Conservation (phyloP, 1,140 invertebrate species). For the Procambarus virginalis region DNA sequence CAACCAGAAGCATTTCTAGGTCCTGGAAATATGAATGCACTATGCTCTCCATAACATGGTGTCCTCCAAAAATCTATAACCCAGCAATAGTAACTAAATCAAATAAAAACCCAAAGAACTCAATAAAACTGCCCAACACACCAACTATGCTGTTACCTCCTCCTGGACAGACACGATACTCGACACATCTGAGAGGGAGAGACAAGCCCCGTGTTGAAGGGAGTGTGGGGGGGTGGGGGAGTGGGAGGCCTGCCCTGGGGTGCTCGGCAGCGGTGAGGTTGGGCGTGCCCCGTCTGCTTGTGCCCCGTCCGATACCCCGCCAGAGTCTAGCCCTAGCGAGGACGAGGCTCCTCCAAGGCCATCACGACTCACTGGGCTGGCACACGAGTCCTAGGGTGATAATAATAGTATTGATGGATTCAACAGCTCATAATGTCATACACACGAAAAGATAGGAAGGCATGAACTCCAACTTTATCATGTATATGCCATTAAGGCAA, state of each 20-base stretch:
- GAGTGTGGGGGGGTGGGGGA: slow-evolving; percentile 60
- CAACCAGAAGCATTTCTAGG: neutral
- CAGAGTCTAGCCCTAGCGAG: slow-evolving; percentile 56
- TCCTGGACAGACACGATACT: slow-evolving; percentile 66
- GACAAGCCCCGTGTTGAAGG: slow-evolving; percentile 60
- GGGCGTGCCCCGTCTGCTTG: slow-evolving; percentile 48
- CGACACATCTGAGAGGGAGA: slow-evolving; percentile 59
- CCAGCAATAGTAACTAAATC: slow-evolving; percentile 13
- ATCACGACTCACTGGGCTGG: slow-evolving; percentile 59
- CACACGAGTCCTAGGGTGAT: slow-evolving; percentile 50
- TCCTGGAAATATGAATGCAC: neutral
- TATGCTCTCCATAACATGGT: neutral
- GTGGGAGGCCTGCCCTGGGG: slow-evolving; percentile 65
- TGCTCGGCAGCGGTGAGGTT: slow-evolving; percentile 53
- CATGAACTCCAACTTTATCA: neutral
- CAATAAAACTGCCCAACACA: slow-evolving; percentile 63
- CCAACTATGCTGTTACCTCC: slow-evolving; percentile 69
- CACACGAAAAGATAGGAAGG: slow-evolving; percentile 13
- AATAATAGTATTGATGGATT: slow-evolving; percentile 5
- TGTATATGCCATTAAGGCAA: slow-evolving; percentile 13
- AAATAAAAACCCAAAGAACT: slow-evolving; percentile 58
- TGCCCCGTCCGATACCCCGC: slow-evolving; percentile 43
- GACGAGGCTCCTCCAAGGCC: slow-evolving; percentile 47
- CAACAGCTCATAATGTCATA: slow-evolving; percentile 11
- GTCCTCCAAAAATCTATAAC: slow-evolving; percentile 24